Evolutionary conservation across 2,888 invertebrate species (phyloP), one percentile per base, ranked within the genome.

Genomic region (Allygus modestus): DNA sequence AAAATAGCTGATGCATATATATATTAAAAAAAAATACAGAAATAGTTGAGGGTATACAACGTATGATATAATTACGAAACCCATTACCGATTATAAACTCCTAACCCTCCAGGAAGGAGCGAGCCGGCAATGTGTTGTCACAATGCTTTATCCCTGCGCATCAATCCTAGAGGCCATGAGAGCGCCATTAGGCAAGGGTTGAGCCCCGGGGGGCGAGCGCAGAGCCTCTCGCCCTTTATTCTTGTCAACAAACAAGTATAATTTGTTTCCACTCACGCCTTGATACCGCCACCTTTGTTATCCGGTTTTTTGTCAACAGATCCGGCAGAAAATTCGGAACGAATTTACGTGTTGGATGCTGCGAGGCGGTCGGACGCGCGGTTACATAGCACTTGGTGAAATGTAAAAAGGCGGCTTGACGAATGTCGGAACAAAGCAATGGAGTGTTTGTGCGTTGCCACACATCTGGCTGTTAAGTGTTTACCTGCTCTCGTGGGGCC

Each of bases 231-330:
- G 17, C 58, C 79, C 79, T 79, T 79, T 79, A 79, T 79, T 33
- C 79, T 73, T 79, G 79, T 79, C 79, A 79, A 79, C 79, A 79
- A 79, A 79, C 79, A 79, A 79, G 79, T 51, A 79, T 79, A 79
- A 79, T 79, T 79, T 79, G 79, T 79, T 79, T 79, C 79, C 79
- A 79, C 79, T 79, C 79, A 79, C 79, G 79, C 79, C 77, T n/a
- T 43, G 41, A 73, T 73, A 73, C 73, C 73, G 43, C n/a, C 15
- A n/a, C 58, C 58, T 79, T 58, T 54, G 54, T 54, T 58, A 58
- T 37, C 51, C 58, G 26, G 11, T 46, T 46, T 77, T 77, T 77
- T 77, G 77, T 77, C 51, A 43, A 43, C 77, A 4, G 77, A 77
- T 77, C 41, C 43, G 51, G 77, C 77, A 51, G 77, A 77, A 77